Percentiles rank a stretch among this genome's conserved stretches.
These are phyloP conservation scores for Latrodectus hesperus DNA, from an alignment of 2,888 invertebrate species.

Conservation along the genomic window DNA sequence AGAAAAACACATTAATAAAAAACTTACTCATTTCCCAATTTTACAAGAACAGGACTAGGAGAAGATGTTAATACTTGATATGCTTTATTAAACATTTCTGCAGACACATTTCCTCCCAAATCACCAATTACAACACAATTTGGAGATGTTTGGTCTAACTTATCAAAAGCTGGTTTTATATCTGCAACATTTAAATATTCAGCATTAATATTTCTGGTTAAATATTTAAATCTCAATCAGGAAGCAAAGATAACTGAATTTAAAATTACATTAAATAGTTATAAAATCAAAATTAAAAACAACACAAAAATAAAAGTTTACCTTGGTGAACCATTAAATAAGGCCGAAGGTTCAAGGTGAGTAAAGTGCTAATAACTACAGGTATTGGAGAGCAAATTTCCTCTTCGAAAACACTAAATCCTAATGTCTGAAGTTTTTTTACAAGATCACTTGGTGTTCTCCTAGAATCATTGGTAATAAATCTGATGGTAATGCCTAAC, in stretches of 20 bases:
- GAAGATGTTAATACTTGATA: conserved; percentile 75
- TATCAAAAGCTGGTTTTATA: conserved; percentile 76
- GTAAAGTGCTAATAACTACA: conserved; percentile 51
- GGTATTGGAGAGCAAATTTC: conserved; percentile 64
- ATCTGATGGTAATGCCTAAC: conserved; percentile 49
- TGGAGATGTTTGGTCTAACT: conserved; percentile 75
- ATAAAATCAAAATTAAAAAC: no score
- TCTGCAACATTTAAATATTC: conserved; percentile 73
- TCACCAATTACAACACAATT: conserved; percentile 79
- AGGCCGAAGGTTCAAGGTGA: conserved; percentile 53
- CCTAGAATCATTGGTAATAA: conserved; percentile 59
- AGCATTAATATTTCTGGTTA: no score
- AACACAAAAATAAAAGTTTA: neutral
- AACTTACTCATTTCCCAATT: conserved; percentile 74
- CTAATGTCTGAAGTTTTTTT: conserved; percentile 50
- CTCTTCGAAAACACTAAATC: conserved; percentile 52
- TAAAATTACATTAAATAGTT: no score
- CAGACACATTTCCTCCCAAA: conserved; percentile 77
- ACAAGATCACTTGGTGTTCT: conserved; percentile 58
- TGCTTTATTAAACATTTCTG: conserved; percentile 77
- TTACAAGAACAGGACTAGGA: conserved; percentile 73
- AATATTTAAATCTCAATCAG: no score
- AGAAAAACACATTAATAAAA: neutral
- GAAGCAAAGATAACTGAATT: no score
- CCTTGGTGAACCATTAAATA: conserved; percentile 64